These are phyloP conservation scores for Fragum whitleyi DNA, from an alignment of 2,888 invertebrate species.

Conservation along the genomic window DNA sequence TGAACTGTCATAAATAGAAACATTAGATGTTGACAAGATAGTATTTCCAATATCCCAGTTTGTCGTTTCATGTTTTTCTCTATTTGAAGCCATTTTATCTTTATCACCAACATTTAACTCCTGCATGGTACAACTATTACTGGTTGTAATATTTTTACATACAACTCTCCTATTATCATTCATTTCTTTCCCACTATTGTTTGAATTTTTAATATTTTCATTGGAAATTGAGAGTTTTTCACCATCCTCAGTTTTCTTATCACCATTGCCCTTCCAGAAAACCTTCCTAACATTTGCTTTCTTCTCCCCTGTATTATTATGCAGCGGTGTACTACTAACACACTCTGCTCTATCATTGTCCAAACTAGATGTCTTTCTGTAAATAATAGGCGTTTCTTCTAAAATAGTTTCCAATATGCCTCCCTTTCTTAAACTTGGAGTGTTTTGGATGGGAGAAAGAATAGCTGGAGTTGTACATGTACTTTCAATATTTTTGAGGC, in stretches of 20 bases:
- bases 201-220: background rate
- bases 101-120: too few relatives aligned
- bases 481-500: background rate
- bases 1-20: conserved; percentile 2
- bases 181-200: background rate
- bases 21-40: background rate
- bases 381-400: background rate
- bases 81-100: too few relatives aligned
- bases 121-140: background rate
- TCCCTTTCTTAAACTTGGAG: background rate
- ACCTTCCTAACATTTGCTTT: background rate
- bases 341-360: background rate
- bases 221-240: background rate
- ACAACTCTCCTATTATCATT: background rate
- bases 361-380: background rate
- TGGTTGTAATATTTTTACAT: background rate
- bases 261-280: background rate
- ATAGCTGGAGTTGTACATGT: background rate
- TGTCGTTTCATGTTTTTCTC: too few relatives aligned
- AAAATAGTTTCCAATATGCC: background rate
- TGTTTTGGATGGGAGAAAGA: conserved; percentile 2
- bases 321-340: conserved; percentile 1
- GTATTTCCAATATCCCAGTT: background rate
- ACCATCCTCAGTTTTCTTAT: background rate
- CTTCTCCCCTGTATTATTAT: background rate